Base-by-base conservation (phyloP, 2,888 invertebrate species). In the Autographa pulchrina region DNA sequence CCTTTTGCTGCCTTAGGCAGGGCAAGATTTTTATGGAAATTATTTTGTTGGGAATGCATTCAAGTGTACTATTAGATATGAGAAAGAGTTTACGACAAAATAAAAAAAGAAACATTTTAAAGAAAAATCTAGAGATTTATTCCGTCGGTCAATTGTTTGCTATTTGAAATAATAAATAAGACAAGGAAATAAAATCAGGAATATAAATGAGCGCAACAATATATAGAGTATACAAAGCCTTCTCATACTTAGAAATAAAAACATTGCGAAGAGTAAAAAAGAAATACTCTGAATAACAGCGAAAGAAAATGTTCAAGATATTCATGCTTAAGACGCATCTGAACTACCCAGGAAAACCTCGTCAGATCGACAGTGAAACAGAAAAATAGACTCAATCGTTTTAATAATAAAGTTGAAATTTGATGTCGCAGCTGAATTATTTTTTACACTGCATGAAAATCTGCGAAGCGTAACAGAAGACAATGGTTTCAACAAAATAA, bases 271-370 rank as follows among this genome's bases (percentile, higher is more conserved):
- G 61, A 41, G 38, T 35, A 59, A 48, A 71, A 62, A 59, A 68
- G 43, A 66, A 66, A 43, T 77, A 64, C 56, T 63, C 71, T 58
- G 67, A 79, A 86, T 81, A 80, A 72, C 68, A 81, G 70, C 67
- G 41, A 70, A 78, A 65, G 71, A 74, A 75, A 81, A 85, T 76
- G 70, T 77, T 74, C 75, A 83, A 85, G 77, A 85, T 84, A 85
- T 86, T 86, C 84, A 85, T 78, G 78, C 82, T 78, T 76, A 78
- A 78, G 80, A 81, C 78, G 73, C 83, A 82, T 85, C 77, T 84
- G 77, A 85, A 78, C 65, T 66, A 52, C 79, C 54, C 14, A 62
- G 74, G 69, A 75, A 68, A 79, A 66, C 63, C 41, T 64, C 75
- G 70, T 52, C 72, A 70, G 63, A 71, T 78, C 65, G 16, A 65